phyloP scores from a whole-genome alignment of 2,888 invertebrate species.

The Hybos culiciformis region DNA sequence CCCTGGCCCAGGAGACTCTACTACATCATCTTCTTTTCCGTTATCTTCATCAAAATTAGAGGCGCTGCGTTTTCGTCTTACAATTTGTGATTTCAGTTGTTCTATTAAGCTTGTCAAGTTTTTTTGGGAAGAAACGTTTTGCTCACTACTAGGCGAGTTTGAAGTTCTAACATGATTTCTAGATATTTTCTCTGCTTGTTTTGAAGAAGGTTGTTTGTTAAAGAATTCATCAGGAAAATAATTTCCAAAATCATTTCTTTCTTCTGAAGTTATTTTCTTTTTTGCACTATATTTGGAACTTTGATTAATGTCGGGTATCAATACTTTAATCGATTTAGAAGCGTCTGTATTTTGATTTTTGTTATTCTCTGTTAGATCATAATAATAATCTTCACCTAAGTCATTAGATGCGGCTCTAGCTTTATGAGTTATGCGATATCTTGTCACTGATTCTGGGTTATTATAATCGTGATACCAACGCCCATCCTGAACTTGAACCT shows the following conservation, averaged over 20 bases:
- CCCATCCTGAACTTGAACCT: conserved; percentile 21
- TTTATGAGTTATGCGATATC: conserved; percentile 22
- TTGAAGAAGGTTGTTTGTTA: not conserved
- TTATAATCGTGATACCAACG: conserved; percentile 23
- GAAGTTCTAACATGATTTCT: conserved; percentile 3
- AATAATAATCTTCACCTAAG: conserved; percentile 10
- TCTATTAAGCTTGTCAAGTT: conserved; percentile 21
- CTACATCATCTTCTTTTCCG: conserved; percentile 18
- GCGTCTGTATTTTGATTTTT: not conserved
- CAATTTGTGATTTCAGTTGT: conserved; percentile 29
- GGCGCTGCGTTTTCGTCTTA: conserved; percentile 20
- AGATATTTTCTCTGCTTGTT: not conserved
- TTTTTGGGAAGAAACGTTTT: not conserved
- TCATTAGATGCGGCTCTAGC: conserved; percentile 18
- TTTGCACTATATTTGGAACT: conserved; percentile 9
- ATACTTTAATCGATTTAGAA: conserved; percentile 13
- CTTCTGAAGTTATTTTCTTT: not conserved
- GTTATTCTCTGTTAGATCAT: conserved; percentile 13
- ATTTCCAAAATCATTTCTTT: conserved; percentile 13
- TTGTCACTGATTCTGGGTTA: conserved; percentile 20
- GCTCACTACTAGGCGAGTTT: too few relatives aligned
- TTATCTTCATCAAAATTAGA: conserved; percentile 5
- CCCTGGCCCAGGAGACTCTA: conserved; percentile 17
- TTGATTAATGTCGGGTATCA: conserved; percentile 23
- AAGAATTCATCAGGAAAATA: conserved; percentile 8